A percentile compares a stretch with the other conserved stretches of the same genome.
Conservation (phyloP, 92 coral and sea anemone genomes). For the Anthopleura xanthogrammica region DNA sequence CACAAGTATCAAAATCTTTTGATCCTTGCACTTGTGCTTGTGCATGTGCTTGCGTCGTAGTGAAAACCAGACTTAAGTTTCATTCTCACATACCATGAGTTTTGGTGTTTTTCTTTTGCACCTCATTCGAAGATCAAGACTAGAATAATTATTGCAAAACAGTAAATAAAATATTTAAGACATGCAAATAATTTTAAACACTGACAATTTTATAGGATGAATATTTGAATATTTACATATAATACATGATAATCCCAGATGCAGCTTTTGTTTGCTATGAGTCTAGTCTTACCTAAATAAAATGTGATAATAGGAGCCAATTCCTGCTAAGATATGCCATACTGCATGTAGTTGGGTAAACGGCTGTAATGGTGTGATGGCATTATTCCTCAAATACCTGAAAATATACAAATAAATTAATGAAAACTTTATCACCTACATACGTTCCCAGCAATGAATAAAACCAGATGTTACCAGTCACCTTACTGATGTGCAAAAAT, state of each 20-base stretch:
- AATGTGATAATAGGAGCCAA: conserved; percentile 88
- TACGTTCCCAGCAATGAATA: too few relatives aligned
- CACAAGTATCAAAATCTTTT: too few relatives aligned
- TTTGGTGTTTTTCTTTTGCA: conserved; percentile 49
- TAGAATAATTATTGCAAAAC: not conserved
- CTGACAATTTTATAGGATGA: too few relatives aligned
- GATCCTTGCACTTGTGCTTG: too few relatives aligned
- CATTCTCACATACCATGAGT: conserved; percentile 44
- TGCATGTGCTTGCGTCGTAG: not conserved
- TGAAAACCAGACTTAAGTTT: not conserved
- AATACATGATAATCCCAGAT: too few relatives aligned
- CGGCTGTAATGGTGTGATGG: conserved; percentile 63
- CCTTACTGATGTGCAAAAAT: conserved; percentile 84
- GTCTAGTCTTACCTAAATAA: conserved; percentile 60
- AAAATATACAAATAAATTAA: not conserved
- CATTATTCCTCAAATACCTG: conserved; percentile 55
- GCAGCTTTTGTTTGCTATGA: not conserved
- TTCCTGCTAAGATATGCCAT: conserved; percentile 91
- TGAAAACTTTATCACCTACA: too few relatives aligned
- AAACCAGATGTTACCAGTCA: conserved; percentile 14
- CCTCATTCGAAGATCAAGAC: conserved; percentile 72
- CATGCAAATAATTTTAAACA: too few relatives aligned
- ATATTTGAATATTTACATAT: too few relatives aligned
- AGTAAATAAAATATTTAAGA: too few relatives aligned
- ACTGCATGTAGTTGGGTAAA: conserved; percentile 88